A percentile compares a stretch with the other conserved stretches of the same genome.
These are phyloP conservation scores for Arizona elegans DNA, from an alignment of 2,113 vertebrate genomes.

Conservation along the genomic window DNA sequence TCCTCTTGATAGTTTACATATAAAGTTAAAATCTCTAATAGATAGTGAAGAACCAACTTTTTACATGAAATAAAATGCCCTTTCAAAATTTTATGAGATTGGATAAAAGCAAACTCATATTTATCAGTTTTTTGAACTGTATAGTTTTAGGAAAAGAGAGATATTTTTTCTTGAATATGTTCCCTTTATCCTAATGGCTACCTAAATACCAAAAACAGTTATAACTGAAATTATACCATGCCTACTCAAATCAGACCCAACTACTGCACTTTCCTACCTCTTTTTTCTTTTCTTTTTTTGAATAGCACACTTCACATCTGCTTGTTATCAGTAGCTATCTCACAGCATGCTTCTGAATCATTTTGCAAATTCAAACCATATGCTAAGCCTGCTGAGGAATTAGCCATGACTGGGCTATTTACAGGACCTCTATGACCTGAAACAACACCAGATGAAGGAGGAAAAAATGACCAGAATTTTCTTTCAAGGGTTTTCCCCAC, in stretches of 20 bases:
- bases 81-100: background rate
- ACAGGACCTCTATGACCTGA: conserved; percentile 67
- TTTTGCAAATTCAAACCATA: conserved; percentile 82
- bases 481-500: conserved; percentile 41
- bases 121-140: background rate
- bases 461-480: conserved; percentile 52
- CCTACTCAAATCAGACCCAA: conserved; percentile 42
- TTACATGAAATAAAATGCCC: background rate
- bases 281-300: conserved; percentile 48
- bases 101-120: background rate
- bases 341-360: conserved; percentile 68
- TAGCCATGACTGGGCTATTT: conserved; percentile 71
- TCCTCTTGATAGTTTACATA: background rate
- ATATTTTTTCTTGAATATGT: background rate
- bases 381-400: conserved; percentile 73
- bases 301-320: conserved; percentile 73
- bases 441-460: conserved; percentile 44
- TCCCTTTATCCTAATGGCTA: background rate
- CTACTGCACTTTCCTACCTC: conserved; percentile 38
- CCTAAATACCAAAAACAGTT: background rate
- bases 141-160: background rate
- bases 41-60: background rate
- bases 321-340: conserved; percentile 80
- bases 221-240: conserved; percentile 33
- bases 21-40: background rate